Conservation (phyloP, 2,113 vertebrate genomes). For the Paraplagusia blochii region DNA sequence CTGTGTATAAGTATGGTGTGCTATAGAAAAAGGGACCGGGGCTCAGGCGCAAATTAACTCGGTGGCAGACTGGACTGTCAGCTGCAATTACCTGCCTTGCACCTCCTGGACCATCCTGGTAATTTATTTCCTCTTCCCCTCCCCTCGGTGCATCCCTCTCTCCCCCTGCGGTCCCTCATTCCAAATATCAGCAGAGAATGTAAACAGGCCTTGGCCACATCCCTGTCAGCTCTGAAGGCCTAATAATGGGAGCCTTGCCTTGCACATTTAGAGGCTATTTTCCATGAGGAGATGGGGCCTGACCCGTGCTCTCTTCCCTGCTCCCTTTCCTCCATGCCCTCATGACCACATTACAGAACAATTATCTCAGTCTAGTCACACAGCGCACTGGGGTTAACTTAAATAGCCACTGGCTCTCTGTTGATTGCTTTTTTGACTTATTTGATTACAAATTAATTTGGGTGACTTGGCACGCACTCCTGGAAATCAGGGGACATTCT, state of each 20-base stretch:
- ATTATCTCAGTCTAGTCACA: conserved; percentile 62
- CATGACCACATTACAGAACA: conserved; percentile 62
- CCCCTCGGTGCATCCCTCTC: conserved; percentile 57
- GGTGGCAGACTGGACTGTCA: conserved; percentile 88
- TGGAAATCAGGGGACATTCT: conserved; percentile 16
- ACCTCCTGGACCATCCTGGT: conserved; percentile 81
- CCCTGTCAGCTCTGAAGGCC: conserved; percentile 61
- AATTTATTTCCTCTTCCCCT: conserved; percentile 68
- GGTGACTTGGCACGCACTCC: conserved; percentile 22
- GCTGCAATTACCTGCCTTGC: conserved; percentile 83
- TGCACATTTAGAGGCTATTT: conserved; percentile 68
- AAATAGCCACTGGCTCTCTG: conserved; percentile 47
- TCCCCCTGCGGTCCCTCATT: conserved; percentile 41
- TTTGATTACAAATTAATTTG: conserved; percentile 64
- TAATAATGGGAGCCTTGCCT: conserved; percentile 64
- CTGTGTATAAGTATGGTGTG: conserved; percentile 75
- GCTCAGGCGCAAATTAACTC: conserved; percentile 93
- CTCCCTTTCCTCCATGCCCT: conserved; percentile 40
- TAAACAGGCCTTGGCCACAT: conserved; percentile 64
- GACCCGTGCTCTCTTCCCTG: conserved; percentile 37
- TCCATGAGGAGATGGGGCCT: conserved; percentile 51
- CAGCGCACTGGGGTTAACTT: conserved; percentile 50
- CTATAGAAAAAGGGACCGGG: conserved; percentile 77
- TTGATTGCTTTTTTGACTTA: conserved; percentile 62
- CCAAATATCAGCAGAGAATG: conserved; percentile 60